Base-by-base conservation (phyloP, 1,140 invertebrate species). In the Ridgeia piscesae region DNA sequence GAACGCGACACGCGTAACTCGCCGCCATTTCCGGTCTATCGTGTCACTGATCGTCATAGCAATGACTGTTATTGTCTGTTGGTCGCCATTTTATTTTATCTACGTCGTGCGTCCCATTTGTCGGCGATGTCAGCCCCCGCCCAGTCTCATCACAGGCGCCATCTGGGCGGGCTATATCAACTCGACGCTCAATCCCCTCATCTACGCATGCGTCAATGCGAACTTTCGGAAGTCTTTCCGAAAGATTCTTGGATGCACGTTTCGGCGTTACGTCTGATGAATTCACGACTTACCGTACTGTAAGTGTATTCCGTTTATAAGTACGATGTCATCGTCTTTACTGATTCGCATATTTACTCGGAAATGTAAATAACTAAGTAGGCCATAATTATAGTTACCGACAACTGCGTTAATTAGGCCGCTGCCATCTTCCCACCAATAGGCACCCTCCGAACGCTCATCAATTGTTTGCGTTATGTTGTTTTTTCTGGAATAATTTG, bases 111-210 rank as follows among this genome's bases (percentile, higher is more conserved):
- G 58, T 31, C 58, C 58, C 58, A 77, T 77, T 31, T 77, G 58
- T 21, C 58, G 58, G 2, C 58, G 58, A 4, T 77, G 58, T 77
- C 8, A 21, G 58, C 27, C 27, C 58, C 58, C 58, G 14, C 17
- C 58, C 0, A 77, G 58, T 77, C 58, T 77, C 8, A 77, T 77
- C 58, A 77, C 58, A 14, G 58, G 58, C 58, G 58, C 58, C 58
- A 77, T 99, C 92, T 99, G 99, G 99, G 97, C 99, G 88, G 99
- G 99, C 91, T 99, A 99, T 96, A 98, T 99, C 96, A 99, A 99
- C 96, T 99, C 97, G 94, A 99, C 96, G 48, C 97, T 99, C 92
- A 99, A 99, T 96, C 99, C 99, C n/a, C 98, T 99, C 93, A 99
- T 99, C 95, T 99, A 99, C 96, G 99, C 99, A 35, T 99, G 99